These are phyloP conservation scores for Lucilia sericata DNA, from an alignment of 1,140 invertebrate genomes.

Conservation along the genomic window DNA sequence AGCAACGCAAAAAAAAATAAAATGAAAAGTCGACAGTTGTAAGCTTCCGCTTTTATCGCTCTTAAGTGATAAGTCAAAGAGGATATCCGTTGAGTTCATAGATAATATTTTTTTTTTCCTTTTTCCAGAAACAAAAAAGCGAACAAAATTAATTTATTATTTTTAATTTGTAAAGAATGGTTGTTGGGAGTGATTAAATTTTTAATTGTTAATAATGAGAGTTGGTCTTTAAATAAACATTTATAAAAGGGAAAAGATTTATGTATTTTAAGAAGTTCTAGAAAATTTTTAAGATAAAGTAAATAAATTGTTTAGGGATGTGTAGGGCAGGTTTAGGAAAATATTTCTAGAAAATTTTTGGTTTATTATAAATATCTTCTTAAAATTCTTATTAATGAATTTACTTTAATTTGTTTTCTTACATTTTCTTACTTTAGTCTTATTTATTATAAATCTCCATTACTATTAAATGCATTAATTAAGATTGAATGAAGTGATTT, in stretches of 20 bases:
- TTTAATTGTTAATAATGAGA: neutral
- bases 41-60: conserved; percentile 7
- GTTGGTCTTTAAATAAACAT: too few relatives aligned
- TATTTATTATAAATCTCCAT: too few relatives aligned
- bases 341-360: too few relatives aligned
- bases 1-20: neutral
- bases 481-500: neutral
- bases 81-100: conserved; percentile 24
- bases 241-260: too few relatives aligned
- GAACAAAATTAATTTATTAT: neutral
- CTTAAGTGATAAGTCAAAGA: conserved; percentile 1
- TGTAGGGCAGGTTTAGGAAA: too few relatives aligned
- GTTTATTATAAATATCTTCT: too few relatives aligned
- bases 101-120: neutral
- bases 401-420: too few relatives aligned
- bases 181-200: neutral
- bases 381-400: too few relatives aligned
- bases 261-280: too few relatives aligned
- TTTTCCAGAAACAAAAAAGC: neutral
- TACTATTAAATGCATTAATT: neutral
- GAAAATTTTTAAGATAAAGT: too few relatives aligned
- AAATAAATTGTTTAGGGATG: too few relatives aligned
- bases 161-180: neutral
- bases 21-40: conserved; percentile 1
- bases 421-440: too few relatives aligned